Evolutionary conservation across 2,113 vertebrate species (phyloP).

Genomic region (Circaetus cinerascens): DNA sequence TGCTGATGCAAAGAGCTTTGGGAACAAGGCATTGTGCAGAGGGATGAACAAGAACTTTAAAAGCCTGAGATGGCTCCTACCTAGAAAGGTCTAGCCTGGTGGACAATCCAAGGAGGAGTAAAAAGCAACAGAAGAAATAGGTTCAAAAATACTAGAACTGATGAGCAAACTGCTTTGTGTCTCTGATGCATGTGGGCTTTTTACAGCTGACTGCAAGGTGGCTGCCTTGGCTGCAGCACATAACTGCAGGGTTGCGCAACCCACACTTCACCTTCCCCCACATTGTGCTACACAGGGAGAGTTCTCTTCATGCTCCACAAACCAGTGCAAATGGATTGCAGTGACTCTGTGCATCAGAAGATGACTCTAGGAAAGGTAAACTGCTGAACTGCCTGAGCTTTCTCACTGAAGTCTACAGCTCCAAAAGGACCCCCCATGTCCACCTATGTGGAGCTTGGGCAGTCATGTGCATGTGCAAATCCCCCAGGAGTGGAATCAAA

Average conservation of each 20-base stretch:
- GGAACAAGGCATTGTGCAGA: not conserved
- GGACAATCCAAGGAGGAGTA: not conserved
- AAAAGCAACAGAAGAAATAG: not conserved
- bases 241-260: not conserved
- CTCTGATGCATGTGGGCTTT: not conserved
- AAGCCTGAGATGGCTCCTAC: not conserved
- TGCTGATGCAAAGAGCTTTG: not conserved
- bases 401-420: not conserved
- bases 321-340: not conserved
- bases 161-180: not conserved
- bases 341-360: not conserved
- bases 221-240: not conserved
- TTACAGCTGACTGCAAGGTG: not conserved
- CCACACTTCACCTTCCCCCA: not conserved
- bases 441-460: not conserved
- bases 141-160: not conserved
- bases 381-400: not conserved
- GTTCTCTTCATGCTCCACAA: not conserved
- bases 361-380: not conserved
- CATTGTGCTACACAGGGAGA: not conserved
- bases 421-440: rapidly evolving
- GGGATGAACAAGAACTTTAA: not conserved
- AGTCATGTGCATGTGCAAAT: rapidly evolving
- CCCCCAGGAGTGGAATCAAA: not conserved
- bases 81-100: not conserved